Conservation (phyloP, 2,888 invertebrate genomes). For the Eurytoma californica region DNA sequence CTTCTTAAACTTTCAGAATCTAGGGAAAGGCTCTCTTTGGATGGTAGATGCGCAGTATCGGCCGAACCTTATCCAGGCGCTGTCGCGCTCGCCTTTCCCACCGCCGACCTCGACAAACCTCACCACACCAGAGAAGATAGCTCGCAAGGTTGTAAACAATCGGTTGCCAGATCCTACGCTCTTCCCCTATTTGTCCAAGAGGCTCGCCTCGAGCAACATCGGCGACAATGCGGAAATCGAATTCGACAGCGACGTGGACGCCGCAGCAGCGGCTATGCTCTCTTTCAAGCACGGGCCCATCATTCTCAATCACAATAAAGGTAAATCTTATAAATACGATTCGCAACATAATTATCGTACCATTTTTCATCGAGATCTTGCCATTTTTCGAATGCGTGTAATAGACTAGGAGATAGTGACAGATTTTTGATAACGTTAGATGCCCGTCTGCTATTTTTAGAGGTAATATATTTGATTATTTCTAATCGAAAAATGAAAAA, state of each 20-base stretch:
- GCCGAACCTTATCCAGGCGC: conserved; percentile 90
- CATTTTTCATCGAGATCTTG: too few relatives aligned
- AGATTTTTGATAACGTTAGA: too few relatives aligned
- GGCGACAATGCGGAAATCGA: conserved; percentile 77
- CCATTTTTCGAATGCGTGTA: too few relatives aligned
- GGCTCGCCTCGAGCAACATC: conserved; percentile 77
- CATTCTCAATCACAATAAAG: conserved; percentile 76
- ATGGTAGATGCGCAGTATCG: conserved; percentile 95
- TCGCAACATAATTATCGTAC: too few relatives aligned
- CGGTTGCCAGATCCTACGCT: conserved; percentile 85
- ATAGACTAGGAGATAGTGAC: too few relatives aligned
- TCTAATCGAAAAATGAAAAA: too few relatives aligned
- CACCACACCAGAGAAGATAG: conserved; percentile 69
- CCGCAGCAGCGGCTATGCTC: conserved; percentile 89
- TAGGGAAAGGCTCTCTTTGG: conserved; percentile 97
- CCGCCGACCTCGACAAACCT: conserved; percentile 74
- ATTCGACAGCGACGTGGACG: conserved; percentile 80
- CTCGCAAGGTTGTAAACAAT: conserved; percentile 65
- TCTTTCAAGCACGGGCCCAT: conserved; percentile 91
- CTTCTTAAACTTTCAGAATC: conserved; percentile 80
- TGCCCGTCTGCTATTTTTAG: too few relatives aligned
- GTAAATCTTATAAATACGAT: conserved; percentile 57
- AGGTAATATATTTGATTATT: too few relatives aligned
- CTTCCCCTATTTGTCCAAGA: conserved; percentile 89
- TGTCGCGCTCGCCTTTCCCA: conserved; percentile 91